These are phyloP conservation scores for Erithacus rubecula DNA, from an alignment of 2,797 vertebrate species.

Conservation along the genomic window DNA sequence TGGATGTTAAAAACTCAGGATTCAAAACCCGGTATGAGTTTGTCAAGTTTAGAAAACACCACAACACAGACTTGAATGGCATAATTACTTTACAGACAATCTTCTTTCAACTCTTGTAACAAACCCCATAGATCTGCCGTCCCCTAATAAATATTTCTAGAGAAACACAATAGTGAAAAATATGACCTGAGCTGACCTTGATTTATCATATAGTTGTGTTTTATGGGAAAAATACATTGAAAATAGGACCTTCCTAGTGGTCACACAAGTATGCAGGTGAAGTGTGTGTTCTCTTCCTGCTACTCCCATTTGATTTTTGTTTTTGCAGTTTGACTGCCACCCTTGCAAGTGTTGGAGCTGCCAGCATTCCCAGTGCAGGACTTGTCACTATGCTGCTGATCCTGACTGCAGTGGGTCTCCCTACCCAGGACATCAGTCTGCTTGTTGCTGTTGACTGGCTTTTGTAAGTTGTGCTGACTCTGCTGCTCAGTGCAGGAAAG, in stretches of 20 bases:
- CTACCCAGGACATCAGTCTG: conserved; percentile 96
- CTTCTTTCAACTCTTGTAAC: neutral
- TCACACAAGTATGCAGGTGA: neutral
- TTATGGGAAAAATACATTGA: neutral
- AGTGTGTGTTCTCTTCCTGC: neutral
- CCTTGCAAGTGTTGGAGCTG: conserved; percentile 94
- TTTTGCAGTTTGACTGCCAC: conserved; percentile 85
- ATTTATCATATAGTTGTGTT: neutral
- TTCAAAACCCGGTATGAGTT: neutral
- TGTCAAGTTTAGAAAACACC: neutral
- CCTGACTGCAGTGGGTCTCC: conserved; percentile 94
- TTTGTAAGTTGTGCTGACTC: conserved; percentile 83
- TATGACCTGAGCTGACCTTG: neutral
- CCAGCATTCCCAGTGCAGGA: conserved; percentile 97
- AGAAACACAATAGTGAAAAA: neutral
- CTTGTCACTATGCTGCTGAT: conserved; percentile 98
- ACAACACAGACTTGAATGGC: neutral
- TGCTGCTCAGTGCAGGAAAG: neutral
- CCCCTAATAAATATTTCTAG: neutral
- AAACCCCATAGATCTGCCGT: neutral
- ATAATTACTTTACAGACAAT: neutral
- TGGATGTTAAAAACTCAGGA: neutral
- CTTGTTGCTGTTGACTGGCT: conserved; percentile 98
- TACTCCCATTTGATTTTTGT: conserved; percentile 8
- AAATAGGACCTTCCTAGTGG: neutral